Evolutionary conservation across 1,140 invertebrate genomes (phyloP).

Genomic region (Bilobella aurantiaca): DNA sequence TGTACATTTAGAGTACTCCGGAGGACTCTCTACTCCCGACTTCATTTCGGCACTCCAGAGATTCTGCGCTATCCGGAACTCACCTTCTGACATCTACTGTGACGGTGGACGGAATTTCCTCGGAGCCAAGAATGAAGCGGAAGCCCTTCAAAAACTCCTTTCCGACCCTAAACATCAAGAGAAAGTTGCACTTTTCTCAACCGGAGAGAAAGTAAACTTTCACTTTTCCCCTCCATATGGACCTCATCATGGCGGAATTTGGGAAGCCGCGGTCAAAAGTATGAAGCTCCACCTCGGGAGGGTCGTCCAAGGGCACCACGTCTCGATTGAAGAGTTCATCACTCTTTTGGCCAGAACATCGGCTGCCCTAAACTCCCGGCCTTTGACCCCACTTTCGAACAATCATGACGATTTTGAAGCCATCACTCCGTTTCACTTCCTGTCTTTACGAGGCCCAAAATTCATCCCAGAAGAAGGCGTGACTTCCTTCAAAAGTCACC

Average conservation of each 20-base stretch:
- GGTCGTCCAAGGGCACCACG: slow-evolving; percentile 8
- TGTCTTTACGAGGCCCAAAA: slow-evolving; percentile 10
- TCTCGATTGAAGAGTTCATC: slow-evolving; percentile 38
- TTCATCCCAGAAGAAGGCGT: not conserved
- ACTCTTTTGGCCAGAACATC: slow-evolving; percentile 37
- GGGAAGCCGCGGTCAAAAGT: not conserved
- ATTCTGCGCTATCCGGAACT: slow-evolving; percentile 37
- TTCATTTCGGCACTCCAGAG: slow-evolving; percentile 37
- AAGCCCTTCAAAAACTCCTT: not conserved
- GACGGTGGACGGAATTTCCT: slow-evolving; percentile 37
- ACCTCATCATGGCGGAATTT: slow-evolving; percentile 6
- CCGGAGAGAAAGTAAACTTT: not conserved
- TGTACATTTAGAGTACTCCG: slow-evolving; percentile 33
- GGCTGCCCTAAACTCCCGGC: slow-evolving; percentile 39
- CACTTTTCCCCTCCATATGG: not conserved
- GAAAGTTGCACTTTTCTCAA: not conserved
- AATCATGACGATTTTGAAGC: slow-evolving; percentile 36
- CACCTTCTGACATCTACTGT: slow-evolving; percentile 34
- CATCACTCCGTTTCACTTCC: slow-evolving; percentile 33
- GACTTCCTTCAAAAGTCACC: not conserved
- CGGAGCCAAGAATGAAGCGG: slow-evolving; percentile 5
- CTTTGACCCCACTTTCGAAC: slow-evolving; percentile 38
- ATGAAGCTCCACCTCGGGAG: slow-evolving; percentile 7
- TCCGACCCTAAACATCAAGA: not conserved
- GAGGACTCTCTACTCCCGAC: slow-evolving; percentile 22